Evolutionary conservation across 2,888 invertebrate species (phyloP).

Genomic region (Amphipyra berbera): DNA sequence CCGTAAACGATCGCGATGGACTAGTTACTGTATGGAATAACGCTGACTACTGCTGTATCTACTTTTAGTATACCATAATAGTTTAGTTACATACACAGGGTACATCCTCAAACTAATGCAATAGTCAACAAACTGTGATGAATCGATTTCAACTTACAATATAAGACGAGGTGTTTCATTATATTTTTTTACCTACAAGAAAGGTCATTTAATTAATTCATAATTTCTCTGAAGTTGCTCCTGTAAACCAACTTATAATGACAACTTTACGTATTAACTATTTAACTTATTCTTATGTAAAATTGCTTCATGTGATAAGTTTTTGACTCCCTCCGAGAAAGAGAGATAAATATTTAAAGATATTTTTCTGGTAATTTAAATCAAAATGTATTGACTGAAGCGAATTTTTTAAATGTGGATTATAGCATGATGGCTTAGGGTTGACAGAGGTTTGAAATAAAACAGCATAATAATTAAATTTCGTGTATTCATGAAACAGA

Average conservation of each 20-base stretch:
- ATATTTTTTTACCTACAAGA: slow-evolving; percentile 58
- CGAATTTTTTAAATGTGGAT: slow-evolving; percentile 8
- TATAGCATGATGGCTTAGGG: slow-evolving; percentile 87
- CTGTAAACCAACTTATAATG: slow-evolving; percentile 29
- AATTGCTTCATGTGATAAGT: no score
- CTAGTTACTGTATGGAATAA: not conserved
- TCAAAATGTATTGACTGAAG: not conserved
- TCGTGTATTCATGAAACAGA: slow-evolving; percentile 76
- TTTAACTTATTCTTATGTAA: no score
- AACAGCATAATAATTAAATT: slow-evolving; percentile 76
- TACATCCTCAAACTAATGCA: slow-evolving; percentile 2
- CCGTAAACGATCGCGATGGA: no score
- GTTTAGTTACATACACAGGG: slow-evolving; percentile 2
- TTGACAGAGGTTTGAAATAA: slow-evolving; percentile 75
- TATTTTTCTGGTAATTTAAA: no score
- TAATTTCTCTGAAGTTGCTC: slow-evolving; percentile 31
- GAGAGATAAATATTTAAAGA: no score
- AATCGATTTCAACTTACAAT: slow-evolving; percentile 35
- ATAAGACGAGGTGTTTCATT: slow-evolving; percentile 37
- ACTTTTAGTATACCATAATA: not conserved
- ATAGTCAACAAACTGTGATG: slow-evolving; percentile 2
- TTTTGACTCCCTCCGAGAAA: no score
- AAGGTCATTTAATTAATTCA: slow-evolving; percentile 23
- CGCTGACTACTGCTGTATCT: not conserved
- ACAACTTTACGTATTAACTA: no score